phyloP scores from a whole-genome alignment of 2,888 invertebrate species.

The Noctua janthina region DNA sequence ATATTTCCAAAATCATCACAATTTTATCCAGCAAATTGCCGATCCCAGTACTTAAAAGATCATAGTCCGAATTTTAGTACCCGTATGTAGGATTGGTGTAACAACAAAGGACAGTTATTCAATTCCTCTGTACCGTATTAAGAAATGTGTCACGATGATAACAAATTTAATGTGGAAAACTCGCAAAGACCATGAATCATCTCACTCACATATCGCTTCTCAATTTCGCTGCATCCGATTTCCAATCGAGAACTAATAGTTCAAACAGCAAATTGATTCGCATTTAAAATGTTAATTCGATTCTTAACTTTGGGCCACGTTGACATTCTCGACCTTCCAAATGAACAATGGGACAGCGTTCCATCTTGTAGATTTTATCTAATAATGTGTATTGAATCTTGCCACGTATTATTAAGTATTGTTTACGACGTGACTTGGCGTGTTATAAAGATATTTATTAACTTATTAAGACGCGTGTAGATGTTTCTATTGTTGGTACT shows the following conservation, averaged over 20 bases:
- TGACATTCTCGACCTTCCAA: constrained; percentile 63
- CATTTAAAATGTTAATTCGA: constrained; percentile 84
- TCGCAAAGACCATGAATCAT: neutral
- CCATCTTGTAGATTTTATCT: constrained; percentile 66
- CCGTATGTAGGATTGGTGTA: neutral
- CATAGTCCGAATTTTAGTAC: neutral
- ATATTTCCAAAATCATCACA: neutral
- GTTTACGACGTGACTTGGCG: constrained; percentile 60
- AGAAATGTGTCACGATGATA: neutral
- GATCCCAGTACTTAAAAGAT: neutral
- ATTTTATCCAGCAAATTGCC: neutral
- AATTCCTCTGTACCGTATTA: neutral
- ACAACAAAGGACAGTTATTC: neutral
- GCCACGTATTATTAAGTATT: constrained; percentile 55
- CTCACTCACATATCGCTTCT: neutral
- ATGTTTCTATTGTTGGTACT: constrained; percentile 58
- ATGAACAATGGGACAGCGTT: constrained; percentile 63
- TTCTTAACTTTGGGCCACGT: constrained; percentile 66
- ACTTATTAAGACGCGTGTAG: constrained; percentile 64
- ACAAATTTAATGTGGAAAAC: neutral
- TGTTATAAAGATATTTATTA: constrained; percentile 53
- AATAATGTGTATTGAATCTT: constrained; percentile 65
- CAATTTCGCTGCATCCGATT: neutral
- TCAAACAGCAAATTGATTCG: constrained; percentile 75
- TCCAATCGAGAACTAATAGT: constrained; percentile 69